Base-by-base conservation (phyloP, 2,888 invertebrate genomes). In the Mesoligia furuncula region DNA sequence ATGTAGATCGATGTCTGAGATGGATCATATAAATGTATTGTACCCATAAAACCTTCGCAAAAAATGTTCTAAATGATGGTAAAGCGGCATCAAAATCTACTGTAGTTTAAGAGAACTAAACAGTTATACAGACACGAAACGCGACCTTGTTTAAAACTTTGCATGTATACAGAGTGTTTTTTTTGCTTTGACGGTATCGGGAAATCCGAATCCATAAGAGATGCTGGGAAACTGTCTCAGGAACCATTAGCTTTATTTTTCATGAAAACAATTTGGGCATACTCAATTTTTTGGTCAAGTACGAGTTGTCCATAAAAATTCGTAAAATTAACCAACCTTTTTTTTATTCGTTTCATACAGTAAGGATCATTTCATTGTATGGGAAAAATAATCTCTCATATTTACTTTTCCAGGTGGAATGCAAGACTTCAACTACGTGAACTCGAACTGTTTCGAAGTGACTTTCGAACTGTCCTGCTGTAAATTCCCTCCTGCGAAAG, bases 371-470 rank as follows among this genome's bases (percentile, higher is more conserved):
- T 51, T 51, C 20, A 20, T 51, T 20, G 20, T 51, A 51, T 51
- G 51, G 20, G 51, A 8, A 20, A 51, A 51, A 51, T 51, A 51
- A 51, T 51, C 20, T 54, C 17, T 48, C 8, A n/a, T 31, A n/a
- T 2, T 36, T 27, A 24, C 2, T 77, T 24, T 75, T 45, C 9
- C 95, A 97, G 98, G 99, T 91, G 99, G 99, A 65, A 99, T 99
- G 99, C 99, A 99, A 96, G 99, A 99, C 95, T 99, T 99, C 97
- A 99, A 99, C 96, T 99, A 99, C 94, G 97, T 98, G 7, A 98
- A 98, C 91, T 99, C 99, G 4, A 99, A 99, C 95, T 99, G 99
- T 93, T 99, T 99, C 93, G 99, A 99, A 94, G 98, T 99, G 77
- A 99, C 99, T 0, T 98, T 99, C 90, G 99, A 99, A 93, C 95